These are phyloP conservation scores for Trichogramma pretiosum DNA, from an alignment of 1,140 invertebrate genomes.

Conservation along the genomic window DNA sequence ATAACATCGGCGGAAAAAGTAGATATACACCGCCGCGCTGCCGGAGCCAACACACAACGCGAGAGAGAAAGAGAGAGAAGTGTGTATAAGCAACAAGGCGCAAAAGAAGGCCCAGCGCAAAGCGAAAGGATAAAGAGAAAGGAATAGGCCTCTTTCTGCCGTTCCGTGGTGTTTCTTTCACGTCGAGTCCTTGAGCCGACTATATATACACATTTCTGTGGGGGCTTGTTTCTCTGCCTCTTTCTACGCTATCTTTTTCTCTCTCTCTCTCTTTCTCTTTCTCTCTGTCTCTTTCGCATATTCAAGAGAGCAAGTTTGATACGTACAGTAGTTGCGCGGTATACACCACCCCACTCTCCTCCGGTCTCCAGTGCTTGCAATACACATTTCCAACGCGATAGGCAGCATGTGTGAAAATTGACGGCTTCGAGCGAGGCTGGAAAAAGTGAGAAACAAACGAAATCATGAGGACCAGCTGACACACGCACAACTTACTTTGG, in stretches of 20 bases:
- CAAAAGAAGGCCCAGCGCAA: slow-evolving; percentile 8
- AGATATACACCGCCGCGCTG: background rate
- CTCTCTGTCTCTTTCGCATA: too few species aligned
- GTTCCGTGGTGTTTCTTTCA: background rate
- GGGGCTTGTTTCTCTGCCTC: background rate
- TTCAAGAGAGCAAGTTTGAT: too few species aligned
- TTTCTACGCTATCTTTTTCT: background rate
- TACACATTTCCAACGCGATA: too few species aligned
- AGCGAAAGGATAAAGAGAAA: slow-evolving; percentile 17
- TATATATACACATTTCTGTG: too few species aligned
- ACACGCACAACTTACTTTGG: too few species aligned
- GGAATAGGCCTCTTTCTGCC: too few species aligned
- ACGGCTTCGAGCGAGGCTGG: too few species aligned
- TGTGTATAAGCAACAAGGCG: background rate
- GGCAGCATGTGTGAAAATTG: too few species aligned
- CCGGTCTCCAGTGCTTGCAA: too few species aligned
- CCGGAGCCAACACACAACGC: background rate
- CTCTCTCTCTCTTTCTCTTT: background rate
- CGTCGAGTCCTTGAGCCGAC: slow-evolving; percentile 14
- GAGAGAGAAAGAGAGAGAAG: slow-evolving; percentile 2
- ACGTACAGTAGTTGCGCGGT: too few species aligned
- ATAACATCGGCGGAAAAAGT: background rate
- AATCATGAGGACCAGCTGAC: slow-evolving; percentile 9
- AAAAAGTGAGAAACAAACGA: background rate
- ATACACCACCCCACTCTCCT: too few species aligned